These are phyloP conservation scores for Choristoneura fumiferana DNA, from an alignment of 1,140 invertebrate genomes.

Conservation along the genomic window DNA sequence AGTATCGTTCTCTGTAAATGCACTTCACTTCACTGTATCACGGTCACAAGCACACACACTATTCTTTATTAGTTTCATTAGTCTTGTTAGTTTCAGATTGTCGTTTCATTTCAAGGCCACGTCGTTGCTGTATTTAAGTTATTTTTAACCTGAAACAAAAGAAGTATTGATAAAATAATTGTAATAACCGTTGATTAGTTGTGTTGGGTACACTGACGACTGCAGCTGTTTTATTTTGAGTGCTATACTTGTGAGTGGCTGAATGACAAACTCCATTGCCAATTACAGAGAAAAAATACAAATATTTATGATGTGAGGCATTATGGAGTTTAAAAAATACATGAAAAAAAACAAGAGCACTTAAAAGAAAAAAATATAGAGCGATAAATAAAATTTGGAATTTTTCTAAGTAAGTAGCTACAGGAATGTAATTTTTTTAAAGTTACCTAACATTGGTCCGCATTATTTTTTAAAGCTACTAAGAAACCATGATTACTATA, in stretches of 20 bases:
- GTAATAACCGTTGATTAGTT: background rate
- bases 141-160: slow-evolving; percentile 45
- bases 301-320: background rate
- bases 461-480: too few relatives aligned
- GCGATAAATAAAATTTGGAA: too few relatives aligned
- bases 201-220: background rate
- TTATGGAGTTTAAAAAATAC: too few relatives aligned
- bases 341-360: too few relatives aligned
- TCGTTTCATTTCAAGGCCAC: slow-evolving; percentile 16
- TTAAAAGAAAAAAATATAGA: too few relatives aligned
- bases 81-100: slow-evolving; percentile 26
- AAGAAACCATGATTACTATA: too few relatives aligned
- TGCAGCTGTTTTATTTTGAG: background rate
- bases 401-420: too few relatives aligned
- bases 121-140: slow-evolving; percentile 45
- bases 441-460: too few relatives aligned
- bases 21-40: slow-evolving; percentile 6
- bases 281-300: background rate
- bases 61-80: slow-evolving; percentile 16
- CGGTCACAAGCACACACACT: background rate
- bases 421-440: too few relatives aligned
- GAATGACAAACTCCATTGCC: background rate
- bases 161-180: background rate
- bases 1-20: background rate
- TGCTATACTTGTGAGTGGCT: background rate